Evolutionary conservation across 2,888 invertebrate genomes (phyloP), one percentile per base, ranked within the genome.

Genomic region (Slavum lentiscoides): DNA sequence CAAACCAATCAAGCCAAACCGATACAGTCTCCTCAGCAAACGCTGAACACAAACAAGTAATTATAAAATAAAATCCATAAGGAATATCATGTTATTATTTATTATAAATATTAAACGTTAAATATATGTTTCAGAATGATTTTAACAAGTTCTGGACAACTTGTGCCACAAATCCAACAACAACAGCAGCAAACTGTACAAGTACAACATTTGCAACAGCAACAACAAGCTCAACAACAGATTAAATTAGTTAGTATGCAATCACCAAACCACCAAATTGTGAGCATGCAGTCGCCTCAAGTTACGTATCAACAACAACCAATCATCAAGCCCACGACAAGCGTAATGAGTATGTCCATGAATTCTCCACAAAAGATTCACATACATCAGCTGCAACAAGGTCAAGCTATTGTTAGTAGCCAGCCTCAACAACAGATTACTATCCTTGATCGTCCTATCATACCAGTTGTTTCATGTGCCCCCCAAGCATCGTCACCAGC

Each of bases 1-100:
- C 92, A 92, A 85, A 92, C 92, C 0, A 89, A 89, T 83, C 84
- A 84, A 23, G 84, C 84, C 64, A 82, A 77, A 53, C 19, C 72
- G 58, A 6, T 82, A 83, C 73, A 84, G 83, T 81, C 84, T 83
- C 55, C 84, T 66, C 68, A 83, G 70, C 84, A 84, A 62, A 83
- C 55, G 61, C 39, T 83, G n/a, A 74, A 77, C 67, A 61, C 73
- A 15, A 75, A 75, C 39, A 82, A 81, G 70, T 82, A 82, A 74
- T 82, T 82, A 81, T 76, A 17, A 62, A 72, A 73, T 30, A 67
- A 8, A 61, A 69, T 49, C 49, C 4, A 30, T 30, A 49, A 3
- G 9, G 7, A 43, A 49, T 49, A 55, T 55, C 6, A 17, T 5
- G 4, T 66, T 76, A 69, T 75, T 58, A 30, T 37, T 76, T n/a